Conservation (phyloP, 2,888 invertebrate genomes). For the Ennomos fuscantarius region DNA sequence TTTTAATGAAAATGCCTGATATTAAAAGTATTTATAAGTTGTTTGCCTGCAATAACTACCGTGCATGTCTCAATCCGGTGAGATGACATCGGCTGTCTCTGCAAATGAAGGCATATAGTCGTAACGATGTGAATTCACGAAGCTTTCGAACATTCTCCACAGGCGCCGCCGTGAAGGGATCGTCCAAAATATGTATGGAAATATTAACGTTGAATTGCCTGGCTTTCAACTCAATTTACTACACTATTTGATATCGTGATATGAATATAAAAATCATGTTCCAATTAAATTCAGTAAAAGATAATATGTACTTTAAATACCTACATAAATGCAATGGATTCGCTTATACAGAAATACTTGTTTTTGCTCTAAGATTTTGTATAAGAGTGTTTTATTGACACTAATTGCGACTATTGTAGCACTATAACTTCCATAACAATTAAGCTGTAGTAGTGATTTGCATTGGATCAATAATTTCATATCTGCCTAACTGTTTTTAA, state of each 20-base stretch:
- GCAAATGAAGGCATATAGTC: slow-evolving; percentile 56
- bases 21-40: slow-evolving; percentile 59
- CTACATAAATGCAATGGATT: neutral
- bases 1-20: slow-evolving; percentile 58
- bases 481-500: slow-evolving; percentile 18
- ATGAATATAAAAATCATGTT: slow-evolving; percentile 20
- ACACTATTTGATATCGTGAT: neutral
- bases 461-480: slow-evolving; percentile 22
- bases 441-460: slow-evolving; percentile 7
- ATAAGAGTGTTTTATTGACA: too few relatives aligned
- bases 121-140: slow-evolving; percentile 41
- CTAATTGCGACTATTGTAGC: neutral
- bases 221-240: slow-evolving; percentile 23
- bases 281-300: slow-evolving; percentile 9
- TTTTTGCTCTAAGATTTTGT: too few relatives aligned
- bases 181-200: slow-evolving; percentile 54
- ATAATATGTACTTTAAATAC: slow-evolving; percentile 3
- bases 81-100: slow-evolving; percentile 59
- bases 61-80: slow-evolving; percentile 62
- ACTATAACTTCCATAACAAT: slow-evolving; percentile 7
- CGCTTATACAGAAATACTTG: too few relatives aligned
- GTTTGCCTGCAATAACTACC: slow-evolving; percentile 51
- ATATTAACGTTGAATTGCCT: slow-evolving; percentile 11
- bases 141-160: slow-evolving; percentile 53
- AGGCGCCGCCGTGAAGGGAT: slow-evolving; percentile 56